A percentile compares a stretch with the other conserved stretches of the same genome.
Evolutionary conservation across 2,797 vertebrate genomes (phyloP).

Genomic region (Brachyalestes nurse): DNA sequence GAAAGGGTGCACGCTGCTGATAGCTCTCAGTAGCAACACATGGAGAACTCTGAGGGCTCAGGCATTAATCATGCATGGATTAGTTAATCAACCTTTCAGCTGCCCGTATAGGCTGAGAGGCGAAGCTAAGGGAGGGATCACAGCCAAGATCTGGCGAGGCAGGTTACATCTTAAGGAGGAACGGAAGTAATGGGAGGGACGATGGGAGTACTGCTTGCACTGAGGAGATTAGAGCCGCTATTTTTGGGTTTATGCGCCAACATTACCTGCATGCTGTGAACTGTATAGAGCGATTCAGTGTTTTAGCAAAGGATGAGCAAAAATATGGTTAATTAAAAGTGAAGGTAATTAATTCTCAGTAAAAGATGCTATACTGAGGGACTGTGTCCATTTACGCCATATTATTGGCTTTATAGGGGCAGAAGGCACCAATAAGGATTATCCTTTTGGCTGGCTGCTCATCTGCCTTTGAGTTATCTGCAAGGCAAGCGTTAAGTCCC

Average conservation of each 20-base stretch:
- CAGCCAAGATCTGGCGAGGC: slow-evolving; percentile 46
- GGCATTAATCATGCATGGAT: slow-evolving; percentile 50
- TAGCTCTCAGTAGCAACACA: slow-evolving; percentile 12
- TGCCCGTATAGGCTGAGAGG: slow-evolving; percentile 37
- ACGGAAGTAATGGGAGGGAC: slow-evolving; percentile 4
- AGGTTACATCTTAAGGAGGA: slow-evolving; percentile 32
- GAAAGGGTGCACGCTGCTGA: slow-evolving; percentile 21
- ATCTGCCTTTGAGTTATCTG: slow-evolving; percentile 17
- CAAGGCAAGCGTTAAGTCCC: slow-evolving; percentile 16
- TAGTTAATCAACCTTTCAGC: slow-evolving; percentile 49
- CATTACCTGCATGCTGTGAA: slow-evolving; percentile 9
- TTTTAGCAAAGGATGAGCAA: background rate
- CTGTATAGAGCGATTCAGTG: background rate
- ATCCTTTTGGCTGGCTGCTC: slow-evolving; percentile 16
- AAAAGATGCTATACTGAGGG: background rate
- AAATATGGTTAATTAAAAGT: background rate
- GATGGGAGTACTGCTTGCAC: background rate
- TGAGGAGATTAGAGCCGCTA: slow-evolving; percentile 6
- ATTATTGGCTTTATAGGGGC: slow-evolving; percentile 6
- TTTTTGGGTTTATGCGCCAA: slow-evolving; percentile 12
- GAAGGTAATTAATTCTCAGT: background rate
- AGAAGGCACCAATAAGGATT: slow-evolving; percentile 25
- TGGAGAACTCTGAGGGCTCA: slow-evolving; percentile 21
- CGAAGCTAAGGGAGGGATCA: slow-evolving; percentile 15
- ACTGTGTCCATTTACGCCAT: background rate